Evolutionary conservation across 2,797 vertebrate genomes (phyloP).

Genomic region (Hippocampus kuda): DNA sequence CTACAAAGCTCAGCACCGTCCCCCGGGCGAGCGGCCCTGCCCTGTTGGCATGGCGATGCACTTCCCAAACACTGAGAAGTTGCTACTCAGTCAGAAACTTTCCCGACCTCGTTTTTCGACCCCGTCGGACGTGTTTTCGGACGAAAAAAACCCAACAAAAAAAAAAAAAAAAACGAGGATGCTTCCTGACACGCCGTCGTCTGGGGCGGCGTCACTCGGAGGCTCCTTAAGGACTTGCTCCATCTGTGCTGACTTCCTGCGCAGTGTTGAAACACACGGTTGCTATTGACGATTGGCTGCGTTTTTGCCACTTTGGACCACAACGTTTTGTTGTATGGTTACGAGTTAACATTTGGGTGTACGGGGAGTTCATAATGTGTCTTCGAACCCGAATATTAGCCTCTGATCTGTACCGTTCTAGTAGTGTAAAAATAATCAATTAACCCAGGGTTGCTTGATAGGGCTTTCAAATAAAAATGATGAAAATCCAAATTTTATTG

Average conservation of each 20-base stretch:
- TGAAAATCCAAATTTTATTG: no score
- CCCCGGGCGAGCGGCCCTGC: neutral
- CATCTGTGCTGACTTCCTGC: neutral
- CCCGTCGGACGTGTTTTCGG: neutral
- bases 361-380: no score
- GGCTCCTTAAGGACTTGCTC: neutral
- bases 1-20: neutral
- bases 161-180: neutral
- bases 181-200: neutral
- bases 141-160: neutral
- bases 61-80: conserved; percentile 1
- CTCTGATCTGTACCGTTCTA: no score
- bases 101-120: neutral
- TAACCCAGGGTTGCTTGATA: no score
- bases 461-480: no score
- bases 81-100: neutral
- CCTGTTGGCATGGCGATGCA: neutral
- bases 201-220: neutral
- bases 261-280: neutral
- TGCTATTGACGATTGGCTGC: neutral
- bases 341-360: no score
- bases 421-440: no score
- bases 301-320: neutral
- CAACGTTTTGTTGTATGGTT: no score
- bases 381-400: no score